phyloP scores from a whole-genome alignment of 2,113 vertebrate species.

The Entomyzon cyanotis region DNA sequence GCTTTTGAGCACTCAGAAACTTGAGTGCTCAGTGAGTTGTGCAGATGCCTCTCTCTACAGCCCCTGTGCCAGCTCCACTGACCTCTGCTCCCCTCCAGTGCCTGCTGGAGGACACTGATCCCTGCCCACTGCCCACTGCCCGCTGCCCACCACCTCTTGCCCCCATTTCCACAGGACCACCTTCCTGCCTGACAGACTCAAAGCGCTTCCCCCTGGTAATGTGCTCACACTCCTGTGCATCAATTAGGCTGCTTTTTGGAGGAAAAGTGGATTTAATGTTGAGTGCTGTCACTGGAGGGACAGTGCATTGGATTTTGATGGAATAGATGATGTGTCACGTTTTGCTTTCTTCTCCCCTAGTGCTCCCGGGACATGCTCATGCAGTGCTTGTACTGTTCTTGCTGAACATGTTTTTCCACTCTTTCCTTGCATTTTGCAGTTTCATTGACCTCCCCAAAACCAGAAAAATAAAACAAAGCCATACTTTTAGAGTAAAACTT shows the following conservation, averaged over 20 bases:
- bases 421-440: neutral
- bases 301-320: neutral
- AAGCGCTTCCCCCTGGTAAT: neutral
- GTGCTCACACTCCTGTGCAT: neutral
- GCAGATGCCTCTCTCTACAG: neutral
- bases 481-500: neutral
- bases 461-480: neutral
- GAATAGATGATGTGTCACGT: neutral
- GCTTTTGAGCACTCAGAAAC: neutral
- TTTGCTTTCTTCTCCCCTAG: neutral
- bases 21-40: neutral
- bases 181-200: neutral
- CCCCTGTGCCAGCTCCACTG: neutral
- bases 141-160: neutral
- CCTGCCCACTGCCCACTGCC: neutral
- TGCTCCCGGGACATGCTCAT: neutral
- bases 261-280: neutral
- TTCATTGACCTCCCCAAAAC: neutral
- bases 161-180: neutral
- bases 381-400: neutral
- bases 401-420: conserved; percentile 21
- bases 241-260: conserved; percentile 23
- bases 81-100: neutral
- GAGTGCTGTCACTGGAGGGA: neutral
- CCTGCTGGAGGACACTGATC: neutral